These are phyloP conservation scores for Saturnia pavonia DNA, from an alignment of 2,888 invertebrate species.

Conservation along the genomic window DNA sequence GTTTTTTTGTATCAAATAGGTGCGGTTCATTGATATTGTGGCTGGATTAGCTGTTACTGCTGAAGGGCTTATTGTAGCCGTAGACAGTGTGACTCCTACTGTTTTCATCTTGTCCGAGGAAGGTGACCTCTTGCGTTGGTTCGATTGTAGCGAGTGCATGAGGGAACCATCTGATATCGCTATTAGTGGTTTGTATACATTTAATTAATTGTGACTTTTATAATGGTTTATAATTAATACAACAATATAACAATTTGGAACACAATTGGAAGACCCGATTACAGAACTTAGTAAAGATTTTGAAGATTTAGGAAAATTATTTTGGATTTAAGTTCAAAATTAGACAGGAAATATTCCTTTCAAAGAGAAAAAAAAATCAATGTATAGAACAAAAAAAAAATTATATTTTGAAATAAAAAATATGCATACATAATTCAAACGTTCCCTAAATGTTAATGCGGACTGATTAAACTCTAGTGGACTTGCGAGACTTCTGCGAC, in stretches of 20 bases:
- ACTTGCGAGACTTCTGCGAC: no score
- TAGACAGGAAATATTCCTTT: no score
- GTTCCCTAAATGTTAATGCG: no score
- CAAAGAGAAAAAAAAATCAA: no score
- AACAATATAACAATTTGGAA: background rate
- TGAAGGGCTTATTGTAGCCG: conserved; percentile 96
- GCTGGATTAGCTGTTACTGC: conserved; percentile 96
- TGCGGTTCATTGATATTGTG: conserved; percentile 93
- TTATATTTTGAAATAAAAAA: no score
- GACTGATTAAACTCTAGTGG: no score
- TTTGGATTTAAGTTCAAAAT: no score
- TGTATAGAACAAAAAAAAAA: no score
- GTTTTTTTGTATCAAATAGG: conserved; percentile 42
- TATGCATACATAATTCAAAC: no score
- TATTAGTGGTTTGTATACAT: conserved; percentile 87
- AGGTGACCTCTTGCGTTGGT: conserved; percentile 97
- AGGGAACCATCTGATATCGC: conserved; percentile 98
- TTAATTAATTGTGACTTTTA: background rate
- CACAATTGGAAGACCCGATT: background rate
- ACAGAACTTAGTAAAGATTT: no score
- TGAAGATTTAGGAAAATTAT: no score
- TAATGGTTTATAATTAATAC: background rate
- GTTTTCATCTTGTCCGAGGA: conserved; percentile 96
- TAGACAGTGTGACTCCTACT: conserved; percentile 98
- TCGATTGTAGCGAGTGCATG: conserved; percentile 99